A percentile compares a stretch with the other conserved stretches of the same genome.
These are phyloP conservation scores for Trematomus loennbergii DNA, from an alignment of 2,113 vertebrate species.

Conservation along the genomic window DNA sequence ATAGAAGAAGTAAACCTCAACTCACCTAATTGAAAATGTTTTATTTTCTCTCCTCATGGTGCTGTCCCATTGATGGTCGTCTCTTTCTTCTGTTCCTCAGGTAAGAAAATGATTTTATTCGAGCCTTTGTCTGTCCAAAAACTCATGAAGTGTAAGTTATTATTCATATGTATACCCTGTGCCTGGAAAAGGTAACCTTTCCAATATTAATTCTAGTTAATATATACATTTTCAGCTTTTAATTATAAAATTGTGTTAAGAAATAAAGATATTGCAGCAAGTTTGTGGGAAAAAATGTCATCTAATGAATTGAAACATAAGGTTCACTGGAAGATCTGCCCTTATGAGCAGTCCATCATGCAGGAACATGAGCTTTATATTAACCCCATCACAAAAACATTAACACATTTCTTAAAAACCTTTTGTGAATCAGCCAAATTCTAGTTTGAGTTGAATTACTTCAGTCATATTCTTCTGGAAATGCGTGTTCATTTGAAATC, in stretches of 20 bases:
- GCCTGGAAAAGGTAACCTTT: not conserved
- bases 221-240: not conserved
- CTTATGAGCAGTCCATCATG: not conserved
- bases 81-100: slow-evolving; percentile 54
- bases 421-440: slow-evolving; percentile 53
- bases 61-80: slow-evolving; percentile 16
- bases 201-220: not conserved
- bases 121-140: not conserved
- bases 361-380: slow-evolving; percentile 26
- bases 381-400: slow-evolving; percentile 56
- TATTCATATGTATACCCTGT: not conserved
- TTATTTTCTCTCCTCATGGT: slow-evolving; percentile 49
- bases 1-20: not conserved
- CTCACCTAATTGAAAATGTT: slow-evolving; percentile 26
- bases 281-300: too few species aligned
- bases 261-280: too few species aligned
- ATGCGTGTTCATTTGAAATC: slow-evolving; percentile 62
- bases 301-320: not conserved
- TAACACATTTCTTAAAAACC: slow-evolving; percentile 51
- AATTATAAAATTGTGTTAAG: not conserved
- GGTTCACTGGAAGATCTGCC: slow-evolving; percentile 3
- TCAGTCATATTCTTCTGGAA: slow-evolving; percentile 65
- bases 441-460: slow-evolving; percentile 65
- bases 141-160: not conserved
- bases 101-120: slow-evolving; percentile 66